Conservation (phyloP, 2,797 vertebrate genomes). For the Mionectes olivaceus region DNA sequence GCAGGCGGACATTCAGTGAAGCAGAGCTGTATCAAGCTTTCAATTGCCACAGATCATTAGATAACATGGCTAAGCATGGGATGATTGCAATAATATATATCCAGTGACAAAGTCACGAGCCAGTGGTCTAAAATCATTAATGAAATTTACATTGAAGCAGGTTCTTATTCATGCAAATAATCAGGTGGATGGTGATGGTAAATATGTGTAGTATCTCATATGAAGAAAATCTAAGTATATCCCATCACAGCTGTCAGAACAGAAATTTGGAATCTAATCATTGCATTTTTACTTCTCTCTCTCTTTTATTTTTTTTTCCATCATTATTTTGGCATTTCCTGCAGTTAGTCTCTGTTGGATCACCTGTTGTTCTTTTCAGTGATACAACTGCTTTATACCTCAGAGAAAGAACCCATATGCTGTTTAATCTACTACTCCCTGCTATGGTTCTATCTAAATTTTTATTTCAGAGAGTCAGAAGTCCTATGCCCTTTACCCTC, state of each 20-base stretch:
- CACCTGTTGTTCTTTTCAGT: slow-evolving; percentile 16
- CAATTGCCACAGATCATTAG: background rate
- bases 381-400: background rate
- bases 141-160: background rate
- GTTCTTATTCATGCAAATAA: background rate
- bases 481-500: background rate
- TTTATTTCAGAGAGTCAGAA: background rate
- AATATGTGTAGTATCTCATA: background rate
- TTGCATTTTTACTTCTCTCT: background rate
- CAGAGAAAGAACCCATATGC: background rate
- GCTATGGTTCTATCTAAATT: background rate
- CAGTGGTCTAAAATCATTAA: background rate
- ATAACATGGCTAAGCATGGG: background rate
- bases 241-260: background rate
- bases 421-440: background rate
- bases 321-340: background rate
- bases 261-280: background rate
- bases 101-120: background rate
- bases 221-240: background rate
- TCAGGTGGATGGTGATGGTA: background rate
- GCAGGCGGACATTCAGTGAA: background rate
- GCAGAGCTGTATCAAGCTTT: background rate
- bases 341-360: background rate
- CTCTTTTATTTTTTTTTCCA: background rate
- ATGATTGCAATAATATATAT: background rate